Evolutionary conservation across 1,140 invertebrate genomes (phyloP), one percentile per base, ranked within the genome.

Genomic region (Drosophila bocki): DNA sequence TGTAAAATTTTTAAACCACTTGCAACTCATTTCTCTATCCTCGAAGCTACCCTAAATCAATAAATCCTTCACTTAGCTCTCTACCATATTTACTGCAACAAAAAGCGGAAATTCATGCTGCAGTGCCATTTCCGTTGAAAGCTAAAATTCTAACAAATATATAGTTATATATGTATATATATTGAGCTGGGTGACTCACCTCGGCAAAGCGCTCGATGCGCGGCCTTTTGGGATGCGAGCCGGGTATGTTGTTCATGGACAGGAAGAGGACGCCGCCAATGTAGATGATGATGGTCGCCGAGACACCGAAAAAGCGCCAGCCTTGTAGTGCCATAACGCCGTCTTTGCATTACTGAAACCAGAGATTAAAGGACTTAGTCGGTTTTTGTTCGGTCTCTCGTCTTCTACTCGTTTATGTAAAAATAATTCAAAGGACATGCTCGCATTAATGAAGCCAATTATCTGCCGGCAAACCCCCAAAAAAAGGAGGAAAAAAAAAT

Each of bases 201-300:
- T 92, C 84, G 56, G 88, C 80, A 48, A 88, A 91, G 22, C 83
- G 78, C 50, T 83, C 82, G 71, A 78, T 88, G 48, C 75, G 78
- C 42, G 71, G 72, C 56, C 81, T 81, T 83, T 85, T 91, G 65
- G 84, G 91, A 78, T 91, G 87, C 56, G 94, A 91, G 63, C 94
- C 94, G 68, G 94, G 94, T 42, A 95, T 87, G 70, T 94, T 94
- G 57, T 94, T 93, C 35, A 94, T 93, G 47, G 94, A 94, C 33
- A 95, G 91, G 68, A 95, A 91, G 15, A 95, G 82, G 15, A 95
- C 94, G 42, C 94, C 94, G 53, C 93, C 93, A 67, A 95, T 91
- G 80, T 95, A 95, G 45, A 94, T 84, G 71, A 93, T 88, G 64
- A 95, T 91, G 64, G 94, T 88, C 72, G 93, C 80, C 65, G 93